Conservation (phyloP, 1,140 invertebrate species). For the Augochlora pura region DNA sequence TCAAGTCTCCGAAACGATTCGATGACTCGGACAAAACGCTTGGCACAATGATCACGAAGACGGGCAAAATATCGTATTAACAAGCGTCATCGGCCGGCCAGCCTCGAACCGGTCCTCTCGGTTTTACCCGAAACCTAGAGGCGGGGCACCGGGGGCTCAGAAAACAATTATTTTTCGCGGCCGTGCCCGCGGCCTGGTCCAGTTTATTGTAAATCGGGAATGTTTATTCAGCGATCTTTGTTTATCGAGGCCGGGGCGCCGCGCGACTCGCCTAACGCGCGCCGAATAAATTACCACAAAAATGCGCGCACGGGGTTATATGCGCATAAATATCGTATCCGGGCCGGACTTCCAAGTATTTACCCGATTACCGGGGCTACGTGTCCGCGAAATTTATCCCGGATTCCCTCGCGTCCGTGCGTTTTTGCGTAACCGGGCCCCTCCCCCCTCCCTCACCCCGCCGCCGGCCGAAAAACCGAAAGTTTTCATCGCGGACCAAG, state of each 20-base stretch:
- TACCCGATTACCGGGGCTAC: slow-evolving; percentile 49
- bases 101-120: no score
- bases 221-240: slow-evolving; percentile 55
- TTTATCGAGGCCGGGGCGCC: slow-evolving; percentile 47
- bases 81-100: no score
- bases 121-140: no score
- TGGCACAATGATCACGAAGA: no score
- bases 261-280: slow-evolving; percentile 44
- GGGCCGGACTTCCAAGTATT: slow-evolving; percentile 32
- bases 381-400: slow-evolving; percentile 48
- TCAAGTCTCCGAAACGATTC: no score
- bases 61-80: no score
- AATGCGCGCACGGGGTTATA: slow-evolving; percentile 35
- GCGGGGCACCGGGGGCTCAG: no score
- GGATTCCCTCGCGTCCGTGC: slow-evolving; percentile 43
- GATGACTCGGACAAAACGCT: no score
- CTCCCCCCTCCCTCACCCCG: no score
- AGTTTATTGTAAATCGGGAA: slow-evolving; percentile 41
- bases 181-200: no score
- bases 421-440: slow-evolving; percentile 12
- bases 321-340: slow-evolving; percentile 44
- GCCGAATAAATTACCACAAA: slow-evolving; percentile 55
- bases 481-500: slow-evolving; percentile 1
- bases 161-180: not conserved
- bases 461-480: not conserved